Evolutionary conservation across 2,888 invertebrate genomes (phyloP), one percentile per base, ranked within the genome.

Genomic region (Acleris holmiana): DNA sequence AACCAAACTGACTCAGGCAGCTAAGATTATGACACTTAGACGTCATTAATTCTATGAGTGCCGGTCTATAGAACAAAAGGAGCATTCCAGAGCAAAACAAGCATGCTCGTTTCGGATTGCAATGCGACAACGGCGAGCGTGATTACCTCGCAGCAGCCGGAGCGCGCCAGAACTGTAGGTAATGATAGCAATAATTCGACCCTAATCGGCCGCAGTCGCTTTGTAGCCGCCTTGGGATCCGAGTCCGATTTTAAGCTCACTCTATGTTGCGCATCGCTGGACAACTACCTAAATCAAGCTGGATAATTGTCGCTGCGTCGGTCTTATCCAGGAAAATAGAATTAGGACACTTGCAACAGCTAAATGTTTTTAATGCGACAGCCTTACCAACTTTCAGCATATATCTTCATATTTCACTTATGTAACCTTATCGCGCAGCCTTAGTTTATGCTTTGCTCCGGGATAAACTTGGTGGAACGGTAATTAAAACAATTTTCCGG

Each of bases 171-270:
- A 79, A 77, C 76, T 76, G 76, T 78, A 78, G 79, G 78, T 91
- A 91, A 91, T 91, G 89, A 87, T 82, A 79, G 88, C 85, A 85
- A 91, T 91, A 91, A 91, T 91, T 91, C 86, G 88, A 83, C 86
- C 86, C 85, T 91, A 91, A 90, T 90, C 86, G 89, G 82, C 83
- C 83, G 80, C 85, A 84, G 83, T 82, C 85, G 85, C 82, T 89
- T 86, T 88, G 88, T 86, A 84, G 85, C 79, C 85, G 87, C 87
- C 89, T 88, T 86, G 91, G 91, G 91, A 89, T 81, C 81, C 75
- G 76, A 81, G 83, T 82, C 77, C 80, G 84, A 87, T 89, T 91
- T 91, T 87, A 91, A 88, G 84, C 89, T 77, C 69, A 79, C 76
- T 83, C 85, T 85, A 85, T 89, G 89, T 86, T 86, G 85, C 84